phyloP scores from a whole-genome alignment of 37 sponge, comb jelly and placozoan genomes.

The Eunapius fragilis region DNA sequence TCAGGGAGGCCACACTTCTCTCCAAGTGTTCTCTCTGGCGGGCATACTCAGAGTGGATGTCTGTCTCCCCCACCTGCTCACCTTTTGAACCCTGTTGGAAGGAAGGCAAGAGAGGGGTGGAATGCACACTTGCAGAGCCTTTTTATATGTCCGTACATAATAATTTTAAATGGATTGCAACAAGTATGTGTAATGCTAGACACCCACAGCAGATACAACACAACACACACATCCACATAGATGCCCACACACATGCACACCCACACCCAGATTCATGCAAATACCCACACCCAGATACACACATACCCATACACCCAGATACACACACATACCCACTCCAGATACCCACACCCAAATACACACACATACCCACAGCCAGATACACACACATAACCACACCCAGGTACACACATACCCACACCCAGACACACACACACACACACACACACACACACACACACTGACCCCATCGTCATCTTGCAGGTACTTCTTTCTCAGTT shows the following conservation, averaged over 20 bases:
- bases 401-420: not conserved
- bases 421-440: not conserved
- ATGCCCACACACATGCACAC: no score
- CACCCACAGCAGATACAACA: no score
- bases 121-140: not conserved
- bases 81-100: slow-evolving; percentile 46
- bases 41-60: slow-evolving; percentile 91
- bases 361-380: not conserved
- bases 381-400: not conserved
- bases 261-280: no score
- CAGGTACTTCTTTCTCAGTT: slow-evolving; percentile 49
- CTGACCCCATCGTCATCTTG: slow-evolving; percentile 72
- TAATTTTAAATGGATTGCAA: no score
- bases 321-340: no score
- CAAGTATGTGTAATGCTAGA: no score
- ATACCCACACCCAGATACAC: no score
- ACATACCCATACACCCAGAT: no score
- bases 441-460: not conserved
- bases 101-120: not conserved
- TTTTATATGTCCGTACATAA: no score
- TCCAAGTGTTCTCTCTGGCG: slow-evolving; percentile 95
- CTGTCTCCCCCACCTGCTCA: slow-evolving; percentile 75
- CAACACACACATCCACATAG: no score
- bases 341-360: not conserved
- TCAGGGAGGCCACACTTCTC: slow-evolving; percentile 89